phyloP scores from a whole-genome alignment of 2,113 vertebrate species.

The Pluvialis apricaria region DNA sequence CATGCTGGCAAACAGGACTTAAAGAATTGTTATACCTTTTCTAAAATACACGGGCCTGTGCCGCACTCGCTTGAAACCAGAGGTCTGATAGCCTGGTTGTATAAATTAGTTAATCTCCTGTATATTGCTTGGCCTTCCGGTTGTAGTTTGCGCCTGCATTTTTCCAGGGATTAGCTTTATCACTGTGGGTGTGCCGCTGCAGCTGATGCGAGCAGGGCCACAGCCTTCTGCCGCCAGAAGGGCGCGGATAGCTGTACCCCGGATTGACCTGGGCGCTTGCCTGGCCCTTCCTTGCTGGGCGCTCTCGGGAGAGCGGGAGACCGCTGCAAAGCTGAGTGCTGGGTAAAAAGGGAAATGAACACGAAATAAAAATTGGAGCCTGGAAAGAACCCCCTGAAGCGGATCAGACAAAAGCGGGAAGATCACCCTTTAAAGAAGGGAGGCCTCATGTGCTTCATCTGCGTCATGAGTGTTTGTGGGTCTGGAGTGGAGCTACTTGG shows the following conservation, averaged over 20 bases:
- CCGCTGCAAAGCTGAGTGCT: not conserved
- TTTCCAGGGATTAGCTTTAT: not conserved
- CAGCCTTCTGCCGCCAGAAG: not conserved
- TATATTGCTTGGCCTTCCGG: accelerated
- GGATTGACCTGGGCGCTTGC: accelerated
- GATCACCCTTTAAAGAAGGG: no score
- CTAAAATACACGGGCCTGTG: not conserved
- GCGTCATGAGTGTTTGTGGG: no score
- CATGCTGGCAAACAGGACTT: not conserved
- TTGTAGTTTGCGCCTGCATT: accelerated
- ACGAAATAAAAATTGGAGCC: not conserved
- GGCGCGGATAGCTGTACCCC: not conserved
- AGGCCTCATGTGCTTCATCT: no score
- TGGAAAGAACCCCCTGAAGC: no score
- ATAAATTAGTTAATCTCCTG: not conserved
- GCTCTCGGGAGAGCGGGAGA: accelerated
- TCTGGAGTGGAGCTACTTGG: no score
- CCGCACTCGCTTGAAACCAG: accelerated
- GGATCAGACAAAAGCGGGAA: no score
- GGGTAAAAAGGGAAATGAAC: not conserved
- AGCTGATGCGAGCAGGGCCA: accelerated
- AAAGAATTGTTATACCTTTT: not conserved
- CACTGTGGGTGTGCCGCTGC: not conserved
- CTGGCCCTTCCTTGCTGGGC: not conserved
- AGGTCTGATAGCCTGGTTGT: not conserved